Evolutionary conservation across 2,888 invertebrate species (phyloP).

Genomic region (Embidobia sp.): DNA sequence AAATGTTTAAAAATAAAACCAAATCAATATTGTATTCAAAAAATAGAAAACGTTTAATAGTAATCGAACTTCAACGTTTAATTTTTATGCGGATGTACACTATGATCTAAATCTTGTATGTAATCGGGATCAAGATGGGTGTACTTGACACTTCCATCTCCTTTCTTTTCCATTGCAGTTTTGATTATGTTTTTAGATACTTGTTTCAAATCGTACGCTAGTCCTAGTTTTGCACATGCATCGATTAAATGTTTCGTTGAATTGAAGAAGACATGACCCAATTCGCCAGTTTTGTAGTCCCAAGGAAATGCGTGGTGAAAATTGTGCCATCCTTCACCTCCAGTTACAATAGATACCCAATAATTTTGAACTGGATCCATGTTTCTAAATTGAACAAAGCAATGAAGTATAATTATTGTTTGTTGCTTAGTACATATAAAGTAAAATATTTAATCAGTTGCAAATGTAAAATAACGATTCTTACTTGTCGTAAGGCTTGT

Average conservation of each 20-base stretch:
- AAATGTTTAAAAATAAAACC: too few relatives aligned
- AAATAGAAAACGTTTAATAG: too few relatives aligned
- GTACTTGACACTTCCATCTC: neutral
- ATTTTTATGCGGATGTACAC: too few relatives aligned
- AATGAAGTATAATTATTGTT: too few relatives aligned
- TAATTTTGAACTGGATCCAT: slow-evolving; percentile 89
- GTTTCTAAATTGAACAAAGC: too few relatives aligned
- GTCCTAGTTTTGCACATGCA: slow-evolving; percentile 89
- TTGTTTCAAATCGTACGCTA: slow-evolving; percentile 90
- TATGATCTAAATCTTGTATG: too few relatives aligned
- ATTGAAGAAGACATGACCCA: slow-evolving; percentile 86
- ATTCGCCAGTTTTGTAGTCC: slow-evolving; percentile 84
- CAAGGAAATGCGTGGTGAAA: slow-evolving; percentile 89
- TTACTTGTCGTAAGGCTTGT: slow-evolving; percentile 88
- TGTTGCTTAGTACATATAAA: too few relatives aligned
- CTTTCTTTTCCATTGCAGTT: neutral
- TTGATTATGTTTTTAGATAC: slow-evolving; percentile 84
- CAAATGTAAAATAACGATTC: slow-evolving; percentile 65
- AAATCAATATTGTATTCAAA: too few relatives aligned
- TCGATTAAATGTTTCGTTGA: slow-evolving; percentile 91
- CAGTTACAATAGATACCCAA: slow-evolving; percentile 87
- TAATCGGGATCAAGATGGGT: too few relatives aligned
- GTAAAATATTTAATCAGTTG: too few relatives aligned
- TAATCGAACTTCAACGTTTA: too few relatives aligned
- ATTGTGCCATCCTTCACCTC: slow-evolving; percentile 93